Base-by-base conservation (phyloP, 1,140 invertebrate species). In the Hylaeus anthracinus region DNA sequence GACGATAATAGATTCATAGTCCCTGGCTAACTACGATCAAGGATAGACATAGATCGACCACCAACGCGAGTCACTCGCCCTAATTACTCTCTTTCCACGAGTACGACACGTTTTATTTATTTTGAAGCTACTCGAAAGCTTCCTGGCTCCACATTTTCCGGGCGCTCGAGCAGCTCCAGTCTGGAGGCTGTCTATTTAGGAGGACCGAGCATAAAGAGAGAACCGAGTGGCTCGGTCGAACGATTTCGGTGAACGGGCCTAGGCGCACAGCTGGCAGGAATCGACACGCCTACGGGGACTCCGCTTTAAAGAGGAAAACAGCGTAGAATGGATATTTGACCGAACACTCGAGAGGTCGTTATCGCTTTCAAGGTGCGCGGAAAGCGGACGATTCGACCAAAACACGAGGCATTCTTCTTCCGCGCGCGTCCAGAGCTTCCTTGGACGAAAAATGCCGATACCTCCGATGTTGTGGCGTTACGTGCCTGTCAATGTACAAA, bases 401-500 rank as follows among this genome's bases (percentile, higher is more conserved):
- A 91, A 92, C 90, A 92, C 61, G 89, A 43, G 75, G 83, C 75
- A 91, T 92, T 92, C 88, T 91, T 90, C 78, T 67, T 56, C 55
- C 51, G 61, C 12, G 58, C 69, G 26, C 75, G 83, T 55, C 72
- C 63, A 61, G 71, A 79, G 51, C 48, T 26, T 51, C 37, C 75
- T 39, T 41, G 39, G 86, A 77, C 63, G 78, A 75, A 84, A 72
- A 79, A 82, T 82, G 51, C 76, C 81, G 77, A 65, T 72, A 69
- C 60, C 60, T 74, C 63, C 80, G 73, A 86, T 89, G 86, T 87
- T 83, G 88, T 82, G 81, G 86, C 89, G 89, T 91, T 89, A 89
- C 89, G 84, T 84, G 88, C 84, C 84, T 82, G 90, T 86, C 91
- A 86, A 90, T 89, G 91, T 92, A 93, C 92, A 93, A 93, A 92